These are phyloP conservation scores for Pogonomyrmex barbatus DNA, from an alignment of 1,140 invertebrate species.

Conservation along the genomic window DNA sequence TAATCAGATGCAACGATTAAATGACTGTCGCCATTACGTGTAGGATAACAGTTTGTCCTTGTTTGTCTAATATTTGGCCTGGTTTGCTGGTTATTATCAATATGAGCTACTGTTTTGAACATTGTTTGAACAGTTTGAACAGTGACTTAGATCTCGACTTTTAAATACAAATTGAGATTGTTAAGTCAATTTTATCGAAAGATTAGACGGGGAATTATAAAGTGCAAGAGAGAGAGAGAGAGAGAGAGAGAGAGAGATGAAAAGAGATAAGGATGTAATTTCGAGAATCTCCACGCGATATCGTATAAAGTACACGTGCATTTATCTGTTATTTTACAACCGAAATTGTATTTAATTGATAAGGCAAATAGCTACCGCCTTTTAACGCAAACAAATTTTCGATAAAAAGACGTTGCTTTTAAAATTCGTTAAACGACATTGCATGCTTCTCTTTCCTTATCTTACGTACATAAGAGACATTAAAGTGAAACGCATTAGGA, in stretches of 20 bases:
- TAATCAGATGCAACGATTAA: neutral
- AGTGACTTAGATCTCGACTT: neutral
- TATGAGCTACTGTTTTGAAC: too few species aligned
- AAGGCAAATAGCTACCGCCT: constrained; percentile 10
- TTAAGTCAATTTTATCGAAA: constrained; percentile 57
- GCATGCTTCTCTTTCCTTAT: neutral
- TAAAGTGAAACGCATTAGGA: neutral
- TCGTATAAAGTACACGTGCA: constrained; percentile 59
- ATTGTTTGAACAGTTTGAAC: too few species aligned
- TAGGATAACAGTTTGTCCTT: neutral
- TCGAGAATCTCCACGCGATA: neutral
- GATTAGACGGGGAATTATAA: constrained; percentile 5
- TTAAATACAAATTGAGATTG: neutral
- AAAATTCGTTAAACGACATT: constrained; percentile 8
- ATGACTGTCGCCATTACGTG: neutral
- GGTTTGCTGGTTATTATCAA: too few species aligned
- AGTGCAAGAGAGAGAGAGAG: neutral
- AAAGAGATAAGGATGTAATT: constrained; percentile 14
- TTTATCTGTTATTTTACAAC: constrained; percentile 11
- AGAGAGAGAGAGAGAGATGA: constrained; percentile 2
- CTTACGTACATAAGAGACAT: neutral
- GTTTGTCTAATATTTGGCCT: too few species aligned
- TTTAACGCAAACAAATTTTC: neutral
- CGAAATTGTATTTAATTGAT: constrained; percentile 44
- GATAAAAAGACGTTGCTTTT: neutral